Evolutionary conservation across 2,113 vertebrate genomes (phyloP).

Genomic region (Pseudopodoces humilis): DNA sequence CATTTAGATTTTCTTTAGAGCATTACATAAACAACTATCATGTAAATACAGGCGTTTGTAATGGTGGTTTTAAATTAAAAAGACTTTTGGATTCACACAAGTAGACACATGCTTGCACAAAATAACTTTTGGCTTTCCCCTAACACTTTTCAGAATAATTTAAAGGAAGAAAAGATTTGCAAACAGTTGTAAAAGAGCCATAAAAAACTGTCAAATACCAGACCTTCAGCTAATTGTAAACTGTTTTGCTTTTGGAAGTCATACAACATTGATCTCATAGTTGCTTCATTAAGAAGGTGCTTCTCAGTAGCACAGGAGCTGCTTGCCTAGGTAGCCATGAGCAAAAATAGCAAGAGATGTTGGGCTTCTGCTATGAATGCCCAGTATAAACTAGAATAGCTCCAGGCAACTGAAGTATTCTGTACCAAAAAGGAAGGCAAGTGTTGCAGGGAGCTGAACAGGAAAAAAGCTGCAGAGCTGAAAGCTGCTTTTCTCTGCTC

Average conservation of each 20-base stretch:
- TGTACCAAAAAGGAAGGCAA: conserved; percentile 37
- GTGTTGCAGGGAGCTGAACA: conserved; percentile 28
- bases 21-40: conserved; percentile 57
- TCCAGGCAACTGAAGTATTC: conserved; percentile 39
- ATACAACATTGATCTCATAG: conserved; percentile 62
- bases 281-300: conserved; percentile 42
- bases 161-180: conserved; percentile 65
- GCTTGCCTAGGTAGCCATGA: conserved; percentile 34
- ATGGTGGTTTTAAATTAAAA: conserved; percentile 60
- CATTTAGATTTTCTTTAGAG: conserved; percentile 44
- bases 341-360: conserved; percentile 31
- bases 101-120: conserved; percentile 50
- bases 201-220: conserved; percentile 69
- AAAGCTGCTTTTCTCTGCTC: not conserved
- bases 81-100: conserved; percentile 46
- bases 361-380: conserved; percentile 31
- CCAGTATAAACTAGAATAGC: conserved; percentile 47
- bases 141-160: conserved; percentile 52
- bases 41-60: conserved; percentile 62
- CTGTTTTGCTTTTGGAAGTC: conserved; percentile 54
- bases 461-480: conserved; percentile 24
- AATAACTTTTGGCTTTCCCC: conserved; percentile 58
- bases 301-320: not conserved
- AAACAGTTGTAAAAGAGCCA: conserved; percentile 67
- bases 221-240: conserved; percentile 65